phyloP scores from a whole-genome alignment of 2,797 vertebrate genomes.

The Macroramphosus scolopax region DNA sequence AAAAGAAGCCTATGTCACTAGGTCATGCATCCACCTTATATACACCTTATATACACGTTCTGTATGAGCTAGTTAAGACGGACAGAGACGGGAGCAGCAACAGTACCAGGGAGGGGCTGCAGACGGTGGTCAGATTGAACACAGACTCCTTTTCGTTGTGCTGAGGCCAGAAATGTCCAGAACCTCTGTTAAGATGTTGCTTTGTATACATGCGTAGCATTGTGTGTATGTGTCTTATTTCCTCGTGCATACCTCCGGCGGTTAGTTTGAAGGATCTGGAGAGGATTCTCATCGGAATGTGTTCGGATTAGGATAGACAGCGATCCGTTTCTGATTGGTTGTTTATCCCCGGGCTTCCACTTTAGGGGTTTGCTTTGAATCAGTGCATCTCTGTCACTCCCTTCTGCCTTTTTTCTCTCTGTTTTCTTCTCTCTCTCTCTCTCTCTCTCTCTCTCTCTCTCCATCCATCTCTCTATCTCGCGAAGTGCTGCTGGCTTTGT shows the following conservation, averaged over 20 bases:
- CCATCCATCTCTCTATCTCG: conserved; percentile 39
- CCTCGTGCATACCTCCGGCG: conserved; percentile 39
- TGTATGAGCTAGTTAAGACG: conserved; percentile 7
- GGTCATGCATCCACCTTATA: not conserved
- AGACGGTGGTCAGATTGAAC: conserved; percentile 39
- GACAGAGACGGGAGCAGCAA: conserved; percentile 19
- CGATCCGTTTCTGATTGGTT: conserved; percentile 57
- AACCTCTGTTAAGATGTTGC: conserved; percentile 44
- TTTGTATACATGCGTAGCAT: conserved; percentile 45
- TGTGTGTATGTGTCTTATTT: conserved; percentile 39
- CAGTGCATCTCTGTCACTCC: conserved; percentile 39
- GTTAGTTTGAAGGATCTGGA: conserved; percentile 44
- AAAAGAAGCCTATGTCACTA: conserved; percentile 17
- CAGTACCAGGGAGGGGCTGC: conserved; percentile 10
- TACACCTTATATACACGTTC: conserved; percentile 4
- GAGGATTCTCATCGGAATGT: conserved; percentile 63
- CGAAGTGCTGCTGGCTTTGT: conserved; percentile 50
- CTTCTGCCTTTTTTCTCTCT: conserved; percentile 32
- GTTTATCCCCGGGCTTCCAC: conserved; percentile 56
- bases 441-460: conserved; percentile 40
- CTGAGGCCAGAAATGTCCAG: conserved; percentile 36
- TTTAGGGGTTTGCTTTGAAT: conserved; percentile 60
- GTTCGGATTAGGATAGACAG: conserved; percentile 62
- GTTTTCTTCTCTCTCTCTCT: conserved; percentile 39
- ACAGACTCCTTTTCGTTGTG: conserved; percentile 35